Percentiles rank a stretch among this genome's conserved stretches.
Evolutionary conservation across 2,113 vertebrate genomes (phyloP).

Genomic region (Pagrus major): DNA sequence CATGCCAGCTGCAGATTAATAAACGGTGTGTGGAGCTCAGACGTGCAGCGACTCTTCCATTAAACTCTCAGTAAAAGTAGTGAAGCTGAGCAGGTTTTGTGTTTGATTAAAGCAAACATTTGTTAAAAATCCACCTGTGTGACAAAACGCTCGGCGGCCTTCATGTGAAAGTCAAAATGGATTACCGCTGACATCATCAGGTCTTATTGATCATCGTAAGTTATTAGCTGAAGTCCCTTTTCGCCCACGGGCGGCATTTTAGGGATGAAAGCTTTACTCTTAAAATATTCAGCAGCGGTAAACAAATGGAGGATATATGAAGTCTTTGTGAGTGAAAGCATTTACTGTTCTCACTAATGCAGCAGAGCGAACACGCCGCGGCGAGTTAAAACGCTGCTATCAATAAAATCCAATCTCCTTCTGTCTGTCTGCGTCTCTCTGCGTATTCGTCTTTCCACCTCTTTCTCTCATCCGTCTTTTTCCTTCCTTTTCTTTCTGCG

Average conservation of each 20-base stretch:
- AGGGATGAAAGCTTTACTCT: constrained; percentile 62
- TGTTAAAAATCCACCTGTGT: neutral
- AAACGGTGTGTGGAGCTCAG: too few relatives aligned
- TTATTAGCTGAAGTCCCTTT: constrained; percentile 36
- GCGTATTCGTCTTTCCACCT: constrained; percentile 32
- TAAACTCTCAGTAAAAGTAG: too few relatives aligned
- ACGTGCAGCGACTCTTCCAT: too few relatives aligned
- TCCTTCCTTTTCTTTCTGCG: constrained; percentile 17
- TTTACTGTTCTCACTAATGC: constrained; percentile 66
- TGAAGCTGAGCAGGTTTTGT: too few relatives aligned
- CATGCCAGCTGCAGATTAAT: too few relatives aligned
- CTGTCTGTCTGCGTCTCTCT: constrained; percentile 36
- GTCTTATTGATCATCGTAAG: constrained; percentile 42
- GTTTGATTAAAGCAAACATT: constrained; percentile 14
- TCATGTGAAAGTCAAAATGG: constrained; percentile 10
- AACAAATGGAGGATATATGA: constrained; percentile 62
- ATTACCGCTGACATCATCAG: constrained; percentile 48
- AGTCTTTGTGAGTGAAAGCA: constrained; percentile 60
- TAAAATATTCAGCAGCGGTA: constrained; percentile 67
- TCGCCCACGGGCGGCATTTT: neutral
- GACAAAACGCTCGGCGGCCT: neutral
- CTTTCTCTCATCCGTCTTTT: constrained; percentile 15
- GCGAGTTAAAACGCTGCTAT: constrained; percentile 54
- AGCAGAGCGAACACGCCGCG: constrained; percentile 8
- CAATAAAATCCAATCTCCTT: constrained; percentile 60